phyloP scores from a whole-genome alignment of 2,113 vertebrate genomes.

The Pseudorasbora parva region DNA sequence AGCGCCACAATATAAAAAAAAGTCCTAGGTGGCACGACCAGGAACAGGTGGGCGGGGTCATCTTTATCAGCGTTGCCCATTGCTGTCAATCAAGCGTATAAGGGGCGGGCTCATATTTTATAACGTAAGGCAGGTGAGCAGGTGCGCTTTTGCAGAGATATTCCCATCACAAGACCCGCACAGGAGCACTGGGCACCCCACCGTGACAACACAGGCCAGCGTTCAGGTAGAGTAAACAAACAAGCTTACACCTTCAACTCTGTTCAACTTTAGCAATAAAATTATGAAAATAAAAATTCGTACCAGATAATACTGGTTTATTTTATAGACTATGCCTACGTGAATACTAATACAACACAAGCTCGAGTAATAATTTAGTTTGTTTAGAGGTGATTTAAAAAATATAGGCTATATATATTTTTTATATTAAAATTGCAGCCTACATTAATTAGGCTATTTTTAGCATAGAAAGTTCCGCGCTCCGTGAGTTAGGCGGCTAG shows the following conservation, averaged over 20 bases:
- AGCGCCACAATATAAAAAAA: neutral
- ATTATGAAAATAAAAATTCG: neutral
- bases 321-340: neutral
- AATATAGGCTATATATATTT: too few species aligned
- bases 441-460: neutral
- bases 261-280: too few species aligned
- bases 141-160: slow-evolving; percentile 18
- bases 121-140: slow-evolving; percentile 15
- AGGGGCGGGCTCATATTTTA: neutral
- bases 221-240: slow-evolving; percentile 30
- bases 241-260: neutral
- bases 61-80: neutral
- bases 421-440: neutral
- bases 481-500: too few species aligned
- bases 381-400: neutral
- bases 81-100: neutral
- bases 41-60: slow-evolving; percentile 10
- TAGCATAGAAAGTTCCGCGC: neutral
- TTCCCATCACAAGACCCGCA: slow-evolving; percentile 38
- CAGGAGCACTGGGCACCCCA: slow-evolving; percentile 19
- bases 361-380: neutral
- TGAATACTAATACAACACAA: neutral
- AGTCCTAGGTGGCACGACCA: neutral
- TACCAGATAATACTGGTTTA: neutral
- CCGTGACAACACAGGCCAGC: neutral